Evolutionary conservation across 2,888 invertebrate genomes (phyloP), one percentile per base, ranked within the genome.

Genomic region (Campoletis raptor): DNA sequence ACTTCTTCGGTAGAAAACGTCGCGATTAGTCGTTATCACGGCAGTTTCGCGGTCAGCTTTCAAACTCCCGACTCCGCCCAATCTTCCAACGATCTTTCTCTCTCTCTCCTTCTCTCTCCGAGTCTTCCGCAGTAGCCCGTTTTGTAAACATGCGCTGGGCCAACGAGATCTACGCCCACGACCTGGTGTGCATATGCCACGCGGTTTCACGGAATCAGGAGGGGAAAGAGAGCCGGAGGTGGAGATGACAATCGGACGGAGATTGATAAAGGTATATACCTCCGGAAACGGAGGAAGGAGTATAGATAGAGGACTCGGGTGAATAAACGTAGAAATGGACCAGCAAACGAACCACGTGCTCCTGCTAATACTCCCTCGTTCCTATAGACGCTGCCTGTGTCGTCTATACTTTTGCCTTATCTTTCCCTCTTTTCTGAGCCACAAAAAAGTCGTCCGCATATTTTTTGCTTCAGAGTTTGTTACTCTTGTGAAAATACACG

Each of bases 161-260:
- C 36, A 30, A 48, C 40, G 48, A 24, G 86, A 54, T 95, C 18
- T 67, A 57, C 92, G 96, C 77, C 92, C 92, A 78, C 93, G 86
- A 91, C 91, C 84, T 48, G 57, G 92, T 95, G 93, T 96, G 95
- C 72, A 81, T 78, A 90, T 69, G 79, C 84, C 96, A 96, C 95
- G 87, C 69, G 87, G 87, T 87, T 21, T 64, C 52, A 12, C 10
- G 96, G 21, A 52, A 52, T 21, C 40, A 45, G 48, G 64, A 45
- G 42, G 84, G 78, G 67, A 74, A 57, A 40, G 54, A 76, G 24
- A 76, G 54, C 12, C 52, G 15, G 61, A 40, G 52, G 37, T 40
- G 18, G 69, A 42, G 57, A 57, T 64, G 69, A 54, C 45, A 67
- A 76, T 76, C 74, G 30, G 45, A 69, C 45, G 48, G 76, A 45